These are phyloP conservation scores for Agrochola lota DNA, from an alignment of 2,888 invertebrate genomes.

Conservation along the genomic window DNA sequence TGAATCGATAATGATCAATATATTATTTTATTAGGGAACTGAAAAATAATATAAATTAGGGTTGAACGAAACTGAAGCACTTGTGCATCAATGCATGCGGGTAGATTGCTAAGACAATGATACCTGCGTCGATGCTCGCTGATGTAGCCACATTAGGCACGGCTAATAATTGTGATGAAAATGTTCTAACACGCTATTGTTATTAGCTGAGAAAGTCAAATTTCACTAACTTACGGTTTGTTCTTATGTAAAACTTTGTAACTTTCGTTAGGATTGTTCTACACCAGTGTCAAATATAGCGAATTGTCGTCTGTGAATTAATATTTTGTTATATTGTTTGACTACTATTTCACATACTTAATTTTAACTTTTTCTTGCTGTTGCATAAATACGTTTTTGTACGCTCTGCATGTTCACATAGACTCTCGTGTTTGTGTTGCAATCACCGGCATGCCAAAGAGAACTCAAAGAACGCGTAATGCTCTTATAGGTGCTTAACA, in stretches of 20 bases:
- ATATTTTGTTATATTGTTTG: slow-evolving; percentile 57
- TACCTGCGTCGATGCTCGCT: slow-evolving; percentile 9
- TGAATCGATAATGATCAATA: slow-evolving; percentile 8
- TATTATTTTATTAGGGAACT: background rate
- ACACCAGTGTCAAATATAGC: slow-evolving; percentile 46
- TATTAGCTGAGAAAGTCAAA: slow-evolving; percentile 67
- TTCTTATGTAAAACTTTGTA: slow-evolving; percentile 66
- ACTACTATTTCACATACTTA: slow-evolving; percentile 35
- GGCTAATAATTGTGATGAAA: slow-evolving; percentile 67
- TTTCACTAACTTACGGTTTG: slow-evolving; percentile 63
- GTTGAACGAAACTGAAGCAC: slow-evolving; percentile 32
- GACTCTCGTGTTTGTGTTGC: slow-evolving; percentile 38
- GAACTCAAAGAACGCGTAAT: slow-evolving; percentile 18
- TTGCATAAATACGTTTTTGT: slow-evolving; percentile 30
- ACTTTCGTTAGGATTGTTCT: slow-evolving; percentile 65
- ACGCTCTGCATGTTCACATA: background rate
- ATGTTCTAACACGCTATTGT: slow-evolving; percentile 68
- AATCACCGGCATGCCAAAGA: slow-evolving; percentile 26
- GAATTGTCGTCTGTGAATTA: slow-evolving; percentile 51
- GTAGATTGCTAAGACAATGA: slow-evolving; percentile 47
- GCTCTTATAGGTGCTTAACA: slow-evolving; percentile 53
- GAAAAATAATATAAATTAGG: slow-evolving; percentile 5
- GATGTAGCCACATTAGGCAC: slow-evolving; percentile 53
- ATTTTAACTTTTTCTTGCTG: slow-evolving; percentile 30
- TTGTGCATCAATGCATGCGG: slow-evolving; percentile 46